These are phyloP conservation scores for Sinelater perroti DNA, from an alignment of 2,888 invertebrate species.

Conservation along the genomic window DNA sequence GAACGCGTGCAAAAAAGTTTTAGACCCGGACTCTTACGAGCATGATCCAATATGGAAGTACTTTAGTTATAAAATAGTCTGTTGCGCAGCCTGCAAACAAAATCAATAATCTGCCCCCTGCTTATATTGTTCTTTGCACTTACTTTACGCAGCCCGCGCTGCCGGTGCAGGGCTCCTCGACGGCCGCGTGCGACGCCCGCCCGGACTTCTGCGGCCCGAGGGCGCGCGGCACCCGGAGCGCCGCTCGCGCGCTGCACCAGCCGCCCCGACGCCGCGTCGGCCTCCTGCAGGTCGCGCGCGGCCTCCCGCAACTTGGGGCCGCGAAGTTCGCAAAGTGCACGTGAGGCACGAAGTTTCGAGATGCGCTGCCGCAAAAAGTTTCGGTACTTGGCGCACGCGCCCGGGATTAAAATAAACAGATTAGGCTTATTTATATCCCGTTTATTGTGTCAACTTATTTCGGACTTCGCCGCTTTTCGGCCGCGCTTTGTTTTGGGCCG, in stretches of 20 bases:
- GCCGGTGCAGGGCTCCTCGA: constrained; percentile 32
- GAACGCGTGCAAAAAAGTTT: constrained; percentile 57
- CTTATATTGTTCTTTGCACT: constrained; percentile 45
- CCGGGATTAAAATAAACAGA: constrained; percentile 41
- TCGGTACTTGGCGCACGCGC: constrained; percentile 39
- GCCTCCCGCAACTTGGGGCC: constrained; percentile 18
- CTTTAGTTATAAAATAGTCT: constrained; percentile 50
- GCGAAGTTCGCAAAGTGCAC: constrained; percentile 37
- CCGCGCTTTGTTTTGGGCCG: constrained; percentile 13
- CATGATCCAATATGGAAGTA: constrained; percentile 57
- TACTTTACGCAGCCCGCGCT: constrained; percentile 41
- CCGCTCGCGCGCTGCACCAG: constrained; percentile 15
- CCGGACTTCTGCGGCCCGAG: constrained; percentile 15
- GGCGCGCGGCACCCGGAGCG: constrained; percentile 33
- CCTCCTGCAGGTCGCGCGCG: constrained; percentile 21
- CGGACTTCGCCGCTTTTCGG: constrained; percentile 33
- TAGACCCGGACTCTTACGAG: constrained; percentile 54
- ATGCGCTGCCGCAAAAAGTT: constrained; percentile 49
- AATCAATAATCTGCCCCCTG: constrained; percentile 49
- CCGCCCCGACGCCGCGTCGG: constrained; percentile 16
- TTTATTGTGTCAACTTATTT: constrained; percentile 47
- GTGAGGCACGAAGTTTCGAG: constrained; percentile 45
- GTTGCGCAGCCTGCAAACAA: constrained; percentile 49
- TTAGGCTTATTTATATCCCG: constrained; percentile 47
- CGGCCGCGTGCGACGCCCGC: too few species aligned